Percentiles rank a stretch among this genome's conserved stretches.
Evolutionary conservation across 2,888 invertebrate species (phyloP).

Genomic region (Dolichopus griseipennis): DNA sequence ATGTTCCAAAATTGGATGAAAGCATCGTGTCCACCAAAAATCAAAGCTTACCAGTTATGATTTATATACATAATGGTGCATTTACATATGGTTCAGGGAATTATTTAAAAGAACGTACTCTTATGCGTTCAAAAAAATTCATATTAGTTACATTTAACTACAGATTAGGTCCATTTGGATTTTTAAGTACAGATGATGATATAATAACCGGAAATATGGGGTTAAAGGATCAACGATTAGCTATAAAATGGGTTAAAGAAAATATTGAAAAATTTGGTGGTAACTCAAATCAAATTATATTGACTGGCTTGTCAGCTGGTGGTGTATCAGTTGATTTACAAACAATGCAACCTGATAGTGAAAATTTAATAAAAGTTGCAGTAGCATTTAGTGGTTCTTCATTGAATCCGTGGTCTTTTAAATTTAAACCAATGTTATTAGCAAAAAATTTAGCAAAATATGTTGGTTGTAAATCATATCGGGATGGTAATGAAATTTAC

Average conservation of each 20-base stretch:
- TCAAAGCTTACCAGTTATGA: constrained; percentile 50
- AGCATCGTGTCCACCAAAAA: constrained; percentile 29
- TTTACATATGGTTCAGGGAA: constrained; percentile 55
- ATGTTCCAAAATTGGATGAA: constrained; percentile 42
- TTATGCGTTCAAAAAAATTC: constrained; percentile 53
- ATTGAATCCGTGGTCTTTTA: constrained; percentile 45
- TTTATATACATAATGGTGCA: constrained; percentile 59
- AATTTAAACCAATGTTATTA: constrained; percentile 49
- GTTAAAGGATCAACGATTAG: constrained; percentile 61
- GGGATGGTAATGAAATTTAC: constrained; percentile 46
- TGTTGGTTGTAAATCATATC: constrained; percentile 52
- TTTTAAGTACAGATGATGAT: constrained; percentile 62
- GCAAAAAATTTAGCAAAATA: constrained; percentile 48
- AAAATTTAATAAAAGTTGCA: constrained; percentile 25
- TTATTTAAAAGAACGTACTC: constrained; percentile 47
- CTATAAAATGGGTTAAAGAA: constrained; percentile 57
- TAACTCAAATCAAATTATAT: constrained; percentile 55
- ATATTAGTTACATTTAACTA: constrained; percentile 60
- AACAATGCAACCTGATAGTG: constrained; percentile 53
- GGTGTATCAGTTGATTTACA: constrained; percentile 66
- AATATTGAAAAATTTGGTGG: constrained; percentile 64
- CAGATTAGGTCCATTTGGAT: constrained; percentile 59
- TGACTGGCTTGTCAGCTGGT: constrained; percentile 62
- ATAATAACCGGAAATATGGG: constrained; percentile 62
- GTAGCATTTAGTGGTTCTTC: constrained; percentile 23